Conservation (phyloP, 2,113 vertebrate species). For the Cephalopterus ornatus region DNA sequence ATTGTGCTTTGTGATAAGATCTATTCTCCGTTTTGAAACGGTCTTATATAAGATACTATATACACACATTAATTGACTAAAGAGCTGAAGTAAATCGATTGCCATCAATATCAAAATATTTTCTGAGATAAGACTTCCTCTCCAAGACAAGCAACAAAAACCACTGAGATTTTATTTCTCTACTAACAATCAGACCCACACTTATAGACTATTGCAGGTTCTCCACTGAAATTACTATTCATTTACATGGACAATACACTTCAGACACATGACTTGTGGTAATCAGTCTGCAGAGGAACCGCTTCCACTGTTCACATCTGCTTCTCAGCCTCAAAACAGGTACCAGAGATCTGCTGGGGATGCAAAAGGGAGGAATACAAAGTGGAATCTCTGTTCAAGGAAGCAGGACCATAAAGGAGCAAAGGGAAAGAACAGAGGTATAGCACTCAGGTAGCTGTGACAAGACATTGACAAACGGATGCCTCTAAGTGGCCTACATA, state of each 20-base stretch:
- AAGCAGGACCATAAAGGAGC: not conserved
- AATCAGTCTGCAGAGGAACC: not conserved
- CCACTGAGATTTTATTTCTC: not conserved
- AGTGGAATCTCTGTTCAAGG: not conserved
- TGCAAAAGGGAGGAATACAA: not conserved
- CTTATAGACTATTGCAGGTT: not conserved
- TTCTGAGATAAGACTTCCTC: not conserved
- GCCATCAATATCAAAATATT: not conserved
- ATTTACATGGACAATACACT: not conserved
- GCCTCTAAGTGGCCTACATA: not conserved
- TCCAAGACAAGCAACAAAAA: not conserved
- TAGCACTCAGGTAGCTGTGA: not conserved
- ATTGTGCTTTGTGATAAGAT: not conserved
- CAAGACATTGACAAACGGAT: not conserved
- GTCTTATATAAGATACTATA: not conserved
- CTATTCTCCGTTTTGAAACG: not conserved
- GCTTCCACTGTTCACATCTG: not conserved
- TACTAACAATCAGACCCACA: not conserved
- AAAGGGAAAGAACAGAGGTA: not conserved
- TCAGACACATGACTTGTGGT: not conserved
- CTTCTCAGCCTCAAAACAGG: not conserved
- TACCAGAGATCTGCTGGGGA: not conserved
- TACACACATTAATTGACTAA: not conserved
- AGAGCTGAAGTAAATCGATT: not conserved
- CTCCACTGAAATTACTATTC: not conserved